These are phyloP conservation scores for Enteromius argenteus DNA, from an alignment of 2,797 vertebrate species.

Conservation along the genomic window DNA sequence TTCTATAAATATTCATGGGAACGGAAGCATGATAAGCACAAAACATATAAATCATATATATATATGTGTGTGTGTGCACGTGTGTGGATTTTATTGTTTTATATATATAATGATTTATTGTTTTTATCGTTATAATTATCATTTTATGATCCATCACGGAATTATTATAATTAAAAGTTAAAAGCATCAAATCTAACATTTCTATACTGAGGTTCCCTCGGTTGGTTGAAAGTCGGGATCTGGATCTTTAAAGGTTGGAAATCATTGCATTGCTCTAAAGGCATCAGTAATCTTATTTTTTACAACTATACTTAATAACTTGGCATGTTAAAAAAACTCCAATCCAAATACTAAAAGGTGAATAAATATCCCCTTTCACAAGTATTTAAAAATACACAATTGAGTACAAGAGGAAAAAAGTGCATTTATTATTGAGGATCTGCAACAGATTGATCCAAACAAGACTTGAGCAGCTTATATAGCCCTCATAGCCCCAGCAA, in stretches of 20 bases:
- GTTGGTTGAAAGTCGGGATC: not conserved
- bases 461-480: constrained; percentile 52
- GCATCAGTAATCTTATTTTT: not conserved
- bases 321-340: not conserved
- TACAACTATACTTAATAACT: not conserved
- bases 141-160: not conserved
- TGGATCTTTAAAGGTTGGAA: not conserved
- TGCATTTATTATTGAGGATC: constrained; percentile 81
- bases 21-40: not conserved
- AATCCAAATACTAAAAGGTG: not conserved
- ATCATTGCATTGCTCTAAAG: not conserved
- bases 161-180: not conserved
- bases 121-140: not conserved
- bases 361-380: not conserved
- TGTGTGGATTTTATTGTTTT: not conserved
- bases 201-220: not conserved
- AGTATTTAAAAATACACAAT: constrained; percentile 36
- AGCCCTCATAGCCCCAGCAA: constrained; percentile 56
- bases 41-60: not conserved
- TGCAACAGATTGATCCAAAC: constrained; percentile 63
- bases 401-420: constrained; percentile 73
- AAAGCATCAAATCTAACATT: not conserved
- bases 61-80: accelerated
- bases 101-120: not conserved
- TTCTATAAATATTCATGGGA: not conserved